A percentile compares a stretch with the other conserved stretches of the same genome.
These are phyloP conservation scores for Isoperla grammatica DNA, from an alignment of 2,888 invertebrate genomes.

Conservation along the genomic window DNA sequence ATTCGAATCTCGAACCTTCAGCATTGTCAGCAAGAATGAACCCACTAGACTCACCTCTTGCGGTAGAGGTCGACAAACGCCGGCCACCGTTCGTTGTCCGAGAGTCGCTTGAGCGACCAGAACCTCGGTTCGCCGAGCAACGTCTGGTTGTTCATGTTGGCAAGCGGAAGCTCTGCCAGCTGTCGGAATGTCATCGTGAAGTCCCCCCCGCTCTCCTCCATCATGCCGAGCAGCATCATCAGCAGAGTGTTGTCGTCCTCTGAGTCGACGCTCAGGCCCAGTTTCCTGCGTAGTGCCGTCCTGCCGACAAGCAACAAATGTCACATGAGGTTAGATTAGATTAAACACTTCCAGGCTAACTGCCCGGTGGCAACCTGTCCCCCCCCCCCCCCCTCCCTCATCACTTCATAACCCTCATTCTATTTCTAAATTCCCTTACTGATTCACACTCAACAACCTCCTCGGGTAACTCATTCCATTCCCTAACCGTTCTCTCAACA, in stretches of 20 bases:
- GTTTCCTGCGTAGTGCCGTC: slow-evolving; percentile 51
- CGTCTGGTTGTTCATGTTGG: slow-evolving; percentile 43
- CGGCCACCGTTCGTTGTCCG: slow-evolving; percentile 47
- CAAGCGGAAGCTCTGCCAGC: slow-evolving; percentile 48
- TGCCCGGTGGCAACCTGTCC: neutral
- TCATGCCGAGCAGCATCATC: slow-evolving; percentile 52
- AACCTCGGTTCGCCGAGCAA: slow-evolving; percentile 41
- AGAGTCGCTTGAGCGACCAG: slow-evolving; percentile 50
- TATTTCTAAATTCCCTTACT: too few relatives aligned
- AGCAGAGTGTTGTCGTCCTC: slow-evolving; percentile 47
- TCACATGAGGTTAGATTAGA: too few relatives aligned
- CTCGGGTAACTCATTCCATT: too few relatives aligned
- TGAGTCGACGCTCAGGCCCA: slow-evolving; percentile 48
- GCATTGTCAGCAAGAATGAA: too few relatives aligned
- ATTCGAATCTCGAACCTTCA: too few relatives aligned
- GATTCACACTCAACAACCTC: too few relatives aligned
- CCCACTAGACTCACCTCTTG: slow-evolving; percentile 30
- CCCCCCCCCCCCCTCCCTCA: too few relatives aligned
- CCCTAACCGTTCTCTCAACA: too few relatives aligned
- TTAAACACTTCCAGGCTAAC: neutral
- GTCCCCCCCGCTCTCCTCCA: slow-evolving; percentile 60
- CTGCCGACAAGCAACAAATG: too few relatives aligned
- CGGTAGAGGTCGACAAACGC: slow-evolving; percentile 48
- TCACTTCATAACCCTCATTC: too few relatives aligned
- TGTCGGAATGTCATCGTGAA: slow-evolving; percentile 57